These are phyloP conservation scores for Apolygus lucorum DNA, from an alignment of 1,140 invertebrate genomes.

Conservation along the genomic window DNA sequence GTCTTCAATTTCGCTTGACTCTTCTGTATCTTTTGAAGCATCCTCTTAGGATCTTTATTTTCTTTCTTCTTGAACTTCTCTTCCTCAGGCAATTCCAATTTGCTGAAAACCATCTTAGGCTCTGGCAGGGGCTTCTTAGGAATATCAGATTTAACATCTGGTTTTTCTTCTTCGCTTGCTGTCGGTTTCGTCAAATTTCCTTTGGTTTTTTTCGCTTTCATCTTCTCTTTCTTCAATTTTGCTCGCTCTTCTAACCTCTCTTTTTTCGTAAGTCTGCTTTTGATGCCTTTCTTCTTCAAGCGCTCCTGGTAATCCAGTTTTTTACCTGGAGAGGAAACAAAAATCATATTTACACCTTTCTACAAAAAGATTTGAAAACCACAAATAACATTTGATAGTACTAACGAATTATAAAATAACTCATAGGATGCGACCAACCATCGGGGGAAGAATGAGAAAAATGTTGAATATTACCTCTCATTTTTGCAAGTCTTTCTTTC, in stretches of 20 bases:
- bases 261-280: conserved; percentile 25
- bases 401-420: too few species aligned
- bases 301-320: conserved; percentile 19
- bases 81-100: conserved; percentile 17
- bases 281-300: conserved; percentile 25
- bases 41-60: conserved; percentile 17
- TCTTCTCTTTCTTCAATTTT: conserved; percentile 19
- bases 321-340: conserved; percentile 20
- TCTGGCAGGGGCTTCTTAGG: background rate
- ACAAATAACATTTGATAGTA: background rate
- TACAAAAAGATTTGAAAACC: background rate
- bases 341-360: background rate
- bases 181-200: conserved; percentile 1
- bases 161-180: background rate
- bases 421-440: too few species aligned
- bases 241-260: conserved; percentile 20
- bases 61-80: background rate
- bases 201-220: conserved; percentile 20
- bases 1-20: conserved; percentile 18
- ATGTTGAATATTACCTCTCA: too few species aligned
- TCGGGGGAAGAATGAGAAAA: too few species aligned
- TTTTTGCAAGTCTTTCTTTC: conserved; percentile 17
- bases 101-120: conserved; percentile 22
- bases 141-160: background rate
- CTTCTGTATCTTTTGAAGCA: conserved; percentile 26